These are phyloP conservation scores for Tribolium freemani DNA, from an alignment of 2,888 invertebrate genomes.

Conservation along the genomic window DNA sequence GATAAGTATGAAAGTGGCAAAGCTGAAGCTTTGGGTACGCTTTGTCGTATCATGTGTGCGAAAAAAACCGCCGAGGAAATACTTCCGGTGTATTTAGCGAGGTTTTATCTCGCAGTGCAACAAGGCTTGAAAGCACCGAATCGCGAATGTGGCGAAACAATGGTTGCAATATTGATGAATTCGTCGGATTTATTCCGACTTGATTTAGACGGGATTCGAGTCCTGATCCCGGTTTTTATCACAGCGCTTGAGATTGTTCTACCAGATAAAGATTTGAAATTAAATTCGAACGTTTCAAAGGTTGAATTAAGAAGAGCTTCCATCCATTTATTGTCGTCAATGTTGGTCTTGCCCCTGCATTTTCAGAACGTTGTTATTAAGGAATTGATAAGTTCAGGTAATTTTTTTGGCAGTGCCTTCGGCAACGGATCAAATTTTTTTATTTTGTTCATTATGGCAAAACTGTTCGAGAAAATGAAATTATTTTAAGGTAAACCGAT, in stretches of 20 bases:
- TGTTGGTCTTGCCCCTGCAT: conserved; percentile 93
- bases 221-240: conserved; percentile 91
- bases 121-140: conserved; percentile 77
- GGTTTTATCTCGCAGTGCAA: conserved; percentile 92
- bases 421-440: no score
- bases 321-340: conserved; percentile 90
- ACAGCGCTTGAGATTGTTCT: conserved; percentile 92
- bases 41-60: conserved; percentile 96
- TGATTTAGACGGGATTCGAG: conserved; percentile 93
- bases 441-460: no score
- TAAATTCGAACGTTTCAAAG: conserved; percentile 81
- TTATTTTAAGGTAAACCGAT: no score
- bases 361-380: conserved; percentile 84
- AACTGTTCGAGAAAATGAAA: no score
- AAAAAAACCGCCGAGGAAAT: conserved; percentile 96
- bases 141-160: conserved; percentile 80
- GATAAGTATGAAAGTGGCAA: conserved; percentile 87
- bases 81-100: conserved; percentile 90
- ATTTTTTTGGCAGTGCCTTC: not conserved
- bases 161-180: conserved; percentile 90
- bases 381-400: conserved; percentile 74
- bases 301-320: conserved; percentile 90
- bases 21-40: conserved; percentile 94
- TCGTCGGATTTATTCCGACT: conserved; percentile 89
- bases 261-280: conserved; percentile 85